Evolutionary conservation across 2,797 vertebrate species (phyloP).

Genomic region (Selene dorsalis): DNA sequence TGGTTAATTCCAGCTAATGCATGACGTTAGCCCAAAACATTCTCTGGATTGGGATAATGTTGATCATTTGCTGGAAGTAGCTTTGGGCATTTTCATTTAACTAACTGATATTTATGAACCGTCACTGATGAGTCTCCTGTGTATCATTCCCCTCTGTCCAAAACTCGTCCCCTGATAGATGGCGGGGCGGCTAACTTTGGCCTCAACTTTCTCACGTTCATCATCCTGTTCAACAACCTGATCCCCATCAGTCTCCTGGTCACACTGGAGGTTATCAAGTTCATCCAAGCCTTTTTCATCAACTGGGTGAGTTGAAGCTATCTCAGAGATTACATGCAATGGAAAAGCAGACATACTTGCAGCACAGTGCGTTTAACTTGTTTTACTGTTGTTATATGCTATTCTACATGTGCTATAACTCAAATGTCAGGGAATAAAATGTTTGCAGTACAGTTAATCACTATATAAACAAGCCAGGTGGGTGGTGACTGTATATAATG

Average conservation of each 20-base stretch:
- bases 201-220: conserved; percentile 99
- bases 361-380: not conserved
- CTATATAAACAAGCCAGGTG: not conserved
- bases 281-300: conserved; percentile 99
- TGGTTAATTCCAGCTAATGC: conserved; percentile 80
- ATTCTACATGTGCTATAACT: no score
- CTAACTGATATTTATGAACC: conserved; percentile 39
- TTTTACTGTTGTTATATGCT: no score
- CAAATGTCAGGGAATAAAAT: not conserved
- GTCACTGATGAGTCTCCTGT: conserved; percentile 69
- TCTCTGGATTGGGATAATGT: conserved; percentile 75
- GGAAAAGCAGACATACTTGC: not conserved
- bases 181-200: conserved; percentile 98
- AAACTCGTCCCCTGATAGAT: conserved; percentile 84
- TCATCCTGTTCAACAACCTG: conserved; percentile 99
- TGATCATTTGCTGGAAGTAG: conserved; percentile 78
- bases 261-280: conserved; percentile 99
- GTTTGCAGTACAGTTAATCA: not conserved
- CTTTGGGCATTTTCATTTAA: conserved; percentile 78
- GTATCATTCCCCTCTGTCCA: conserved; percentile 72
- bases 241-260: conserved; percentile 99
- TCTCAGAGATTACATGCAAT: not conserved
- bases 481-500: not conserved
- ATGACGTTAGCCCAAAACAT: conserved; percentile 67
- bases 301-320: conserved; percentile 93